Percentiles rank a stretch among this genome's conserved stretches.
Evolutionary conservation across 2,888 invertebrate species (phyloP).

Genomic region (Drosophila hamatofila): DNA sequence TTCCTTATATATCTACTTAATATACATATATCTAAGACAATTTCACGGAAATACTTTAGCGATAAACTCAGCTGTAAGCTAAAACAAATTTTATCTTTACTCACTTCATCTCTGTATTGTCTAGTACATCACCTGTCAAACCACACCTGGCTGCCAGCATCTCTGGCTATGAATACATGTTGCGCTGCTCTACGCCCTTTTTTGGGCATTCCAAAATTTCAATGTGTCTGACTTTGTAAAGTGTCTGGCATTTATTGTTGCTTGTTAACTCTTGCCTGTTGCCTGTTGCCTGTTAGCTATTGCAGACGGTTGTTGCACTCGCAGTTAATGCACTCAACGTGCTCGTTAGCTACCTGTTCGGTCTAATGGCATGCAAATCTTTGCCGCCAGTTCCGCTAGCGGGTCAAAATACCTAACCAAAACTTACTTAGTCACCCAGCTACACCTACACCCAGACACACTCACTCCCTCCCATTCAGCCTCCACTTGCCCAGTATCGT

Average conservation of each 20-base stretch:
- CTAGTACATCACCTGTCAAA: neutral
- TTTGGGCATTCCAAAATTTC: constrained; percentile 17
- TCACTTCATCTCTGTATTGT: neutral
- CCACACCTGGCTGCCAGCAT: too few species aligned
- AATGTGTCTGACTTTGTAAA: constrained; percentile 49
- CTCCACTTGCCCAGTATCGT: constrained; percentile 16
- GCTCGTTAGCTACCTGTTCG: constrained; percentile 53
- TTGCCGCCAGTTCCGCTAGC: constrained; percentile 45
- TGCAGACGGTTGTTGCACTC: constrained; percentile 46
- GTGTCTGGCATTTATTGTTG: constrained; percentile 47
- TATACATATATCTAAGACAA: too few species aligned
- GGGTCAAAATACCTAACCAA: constrained; percentile 38
- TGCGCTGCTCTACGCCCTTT: constrained; percentile 1
- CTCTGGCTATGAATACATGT: neutral
- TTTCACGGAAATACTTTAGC: neutral
- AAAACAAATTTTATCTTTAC: neutral
- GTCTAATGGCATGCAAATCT: constrained; percentile 53
- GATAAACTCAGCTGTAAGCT: too few species aligned
- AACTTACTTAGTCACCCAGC: neutral
- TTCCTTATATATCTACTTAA: too few species aligned
- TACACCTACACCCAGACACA: neutral
- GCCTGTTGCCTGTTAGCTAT: neutral
- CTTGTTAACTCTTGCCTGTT: constrained; percentile 1
- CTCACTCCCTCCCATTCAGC: neutral
- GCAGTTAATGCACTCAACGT: constrained; percentile 57